Conservation (phyloP, 92 coral and sea anemone genomes). For the Phenganax marumi region DNA sequence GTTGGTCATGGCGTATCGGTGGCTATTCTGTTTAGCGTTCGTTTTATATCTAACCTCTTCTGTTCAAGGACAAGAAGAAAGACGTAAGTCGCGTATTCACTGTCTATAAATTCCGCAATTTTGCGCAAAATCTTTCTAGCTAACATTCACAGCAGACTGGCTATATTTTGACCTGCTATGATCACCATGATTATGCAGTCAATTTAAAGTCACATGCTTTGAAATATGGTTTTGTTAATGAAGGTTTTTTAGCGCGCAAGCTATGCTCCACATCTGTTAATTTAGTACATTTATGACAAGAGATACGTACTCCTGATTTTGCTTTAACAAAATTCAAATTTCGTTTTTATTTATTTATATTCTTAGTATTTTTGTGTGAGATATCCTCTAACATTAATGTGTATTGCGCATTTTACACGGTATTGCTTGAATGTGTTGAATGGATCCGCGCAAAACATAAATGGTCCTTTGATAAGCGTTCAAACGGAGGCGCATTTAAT, state of each 20-base stretch:
- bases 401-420: not conserved
- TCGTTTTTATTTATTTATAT: not conserved
- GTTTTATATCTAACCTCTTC: not conserved
- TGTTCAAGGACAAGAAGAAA: conserved; percentile 11
- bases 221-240: not conserved
- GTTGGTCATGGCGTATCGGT: conserved; percentile 38
- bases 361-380: not conserved
- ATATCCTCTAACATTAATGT: not conserved
- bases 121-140: conserved; percentile 9
- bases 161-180: not conserved
- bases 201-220: not conserved
- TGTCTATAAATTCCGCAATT: not conserved
- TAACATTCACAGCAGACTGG: not conserved
- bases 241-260: not conserved
- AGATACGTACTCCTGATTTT: not conserved
- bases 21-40: conserved; percentile 25
- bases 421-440: not conserved
- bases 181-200: not conserved
- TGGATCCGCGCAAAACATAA: conserved; percentile 9
- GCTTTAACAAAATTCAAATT: not conserved
- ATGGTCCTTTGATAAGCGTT: conserved; percentile 5
- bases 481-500: conserved; percentile 5
- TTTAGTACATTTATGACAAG: not conserved
- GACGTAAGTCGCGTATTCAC: conserved; percentile 18
- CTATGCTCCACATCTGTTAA: not conserved